Conservation (phyloP, 1,140 invertebrate species). For the Euwallacea fornicatus region DNA sequence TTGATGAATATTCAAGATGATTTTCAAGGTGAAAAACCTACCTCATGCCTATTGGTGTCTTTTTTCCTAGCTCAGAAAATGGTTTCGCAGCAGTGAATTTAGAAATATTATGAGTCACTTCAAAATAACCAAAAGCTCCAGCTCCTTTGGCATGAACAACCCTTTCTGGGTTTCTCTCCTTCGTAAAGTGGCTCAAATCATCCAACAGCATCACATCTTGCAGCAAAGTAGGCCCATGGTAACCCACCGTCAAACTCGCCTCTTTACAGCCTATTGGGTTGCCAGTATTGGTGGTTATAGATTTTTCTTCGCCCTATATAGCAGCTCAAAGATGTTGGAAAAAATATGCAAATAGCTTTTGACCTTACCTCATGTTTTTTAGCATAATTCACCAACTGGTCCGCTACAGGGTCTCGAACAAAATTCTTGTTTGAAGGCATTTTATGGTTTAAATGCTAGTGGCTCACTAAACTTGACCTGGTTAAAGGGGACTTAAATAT, state of each 20-base stretch:
- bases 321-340: neutral
- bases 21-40: constrained; percentile 24
- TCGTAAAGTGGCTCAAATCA: constrained; percentile 91
- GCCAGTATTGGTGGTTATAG: constrained; percentile 67
- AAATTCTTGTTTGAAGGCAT: constrained; percentile 26
- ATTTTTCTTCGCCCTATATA: constrained; percentile 35
- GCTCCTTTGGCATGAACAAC: constrained; percentile 98
- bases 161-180: constrained; percentile 95
- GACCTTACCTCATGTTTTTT: constrained; percentile 43
- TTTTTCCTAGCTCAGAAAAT: constrained; percentile 79
- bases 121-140: constrained; percentile 96
- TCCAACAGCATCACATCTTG: constrained; percentile 90
- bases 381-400: constrained; percentile 44
- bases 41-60: constrained; percentile 75
- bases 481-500: neutral
- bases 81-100: constrained; percentile 79
- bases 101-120: constrained; percentile 82
- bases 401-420: constrained; percentile 40
- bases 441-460: constrained; percentile 6
- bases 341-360: neutral
- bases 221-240: constrained; percentile 82
- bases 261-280: constrained; percentile 72
- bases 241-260: constrained; percentile 77
- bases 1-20: too few species aligned
- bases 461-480: neutral